A percentile compares a stretch with the other conserved stretches of the same genome.
Conservation (phyloP, 2,113 vertebrate species). For the Bos indicus region DNA sequence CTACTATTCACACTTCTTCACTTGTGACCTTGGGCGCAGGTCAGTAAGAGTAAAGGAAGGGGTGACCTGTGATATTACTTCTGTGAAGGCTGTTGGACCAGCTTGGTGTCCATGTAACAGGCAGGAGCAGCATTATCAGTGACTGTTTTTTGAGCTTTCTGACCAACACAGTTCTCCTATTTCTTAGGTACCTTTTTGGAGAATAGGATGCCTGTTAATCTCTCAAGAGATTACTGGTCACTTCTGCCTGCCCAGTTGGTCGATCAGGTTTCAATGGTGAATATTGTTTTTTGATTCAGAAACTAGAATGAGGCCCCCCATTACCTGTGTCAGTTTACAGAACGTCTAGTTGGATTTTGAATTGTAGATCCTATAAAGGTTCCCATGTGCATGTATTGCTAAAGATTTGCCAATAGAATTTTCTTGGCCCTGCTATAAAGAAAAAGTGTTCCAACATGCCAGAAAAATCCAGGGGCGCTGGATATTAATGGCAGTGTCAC, state of each 20-base stretch:
- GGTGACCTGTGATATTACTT: neutral
- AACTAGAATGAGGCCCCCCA: neutral
- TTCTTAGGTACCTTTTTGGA: neutral
- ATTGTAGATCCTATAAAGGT: slow-evolving; percentile 48
- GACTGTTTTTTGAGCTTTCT: neutral
- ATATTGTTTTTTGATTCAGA: neutral
- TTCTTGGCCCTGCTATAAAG: slow-evolving; percentile 56
- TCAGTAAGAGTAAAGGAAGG: neutral
- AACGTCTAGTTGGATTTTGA: slow-evolving; percentile 23
- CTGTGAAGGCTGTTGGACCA: neutral
- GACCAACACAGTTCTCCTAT: neutral
- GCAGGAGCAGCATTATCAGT: neutral
- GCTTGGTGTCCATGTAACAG: neutral
- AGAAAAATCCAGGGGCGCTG: slow-evolving; percentile 47
- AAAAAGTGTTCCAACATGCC: slow-evolving; percentile 44
- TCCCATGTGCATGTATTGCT: slow-evolving; percentile 42
- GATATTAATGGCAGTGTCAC: slow-evolving; percentile 69
- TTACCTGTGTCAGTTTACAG: slow-evolving; percentile 31
- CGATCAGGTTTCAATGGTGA: neutral
- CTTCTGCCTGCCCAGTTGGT: neutral
- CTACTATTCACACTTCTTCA: neutral
- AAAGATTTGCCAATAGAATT: slow-evolving; percentile 65
- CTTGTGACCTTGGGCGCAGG: neutral
- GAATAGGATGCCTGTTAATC: neutral
- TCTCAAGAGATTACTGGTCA: neutral